These are phyloP conservation scores for Larimichthys crocea DNA, from an alignment of 2,113 vertebrate genomes.

Conservation along the genomic window DNA sequence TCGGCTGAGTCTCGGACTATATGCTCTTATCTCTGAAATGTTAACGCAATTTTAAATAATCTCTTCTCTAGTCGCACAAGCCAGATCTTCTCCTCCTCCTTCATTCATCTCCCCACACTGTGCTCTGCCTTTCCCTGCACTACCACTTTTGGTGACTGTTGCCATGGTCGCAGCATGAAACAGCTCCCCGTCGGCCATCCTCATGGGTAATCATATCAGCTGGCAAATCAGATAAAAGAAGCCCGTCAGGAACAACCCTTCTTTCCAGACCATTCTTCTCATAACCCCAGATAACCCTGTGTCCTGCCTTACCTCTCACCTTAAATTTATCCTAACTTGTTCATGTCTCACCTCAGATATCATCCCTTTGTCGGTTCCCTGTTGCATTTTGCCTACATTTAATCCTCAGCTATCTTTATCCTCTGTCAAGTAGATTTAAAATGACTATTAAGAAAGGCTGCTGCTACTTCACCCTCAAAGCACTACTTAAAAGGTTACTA, in stretches of 20 bases:
- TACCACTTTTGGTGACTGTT: slow-evolving; percentile 70
- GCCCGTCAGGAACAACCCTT: slow-evolving; percentile 38
- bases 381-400: slow-evolving; percentile 2
- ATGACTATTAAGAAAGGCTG: neutral
- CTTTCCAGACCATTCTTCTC: slow-evolving; percentile 17
- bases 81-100: slow-evolving; percentile 10
- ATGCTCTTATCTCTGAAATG: slow-evolving; percentile 36
- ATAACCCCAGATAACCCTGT: slow-evolving; percentile 33
- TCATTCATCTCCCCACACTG: slow-evolving; percentile 11
- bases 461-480: neutral
- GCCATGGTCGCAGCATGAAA: slow-evolving; percentile 76
- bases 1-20: neutral
- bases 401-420: neutral
- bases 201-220: slow-evolving; percentile 66
- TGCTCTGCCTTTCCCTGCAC: slow-evolving; percentile 22
- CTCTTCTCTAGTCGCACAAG: slow-evolving; percentile 24
- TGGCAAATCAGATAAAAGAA: slow-evolving; percentile 65
- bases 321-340: neutral
- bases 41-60: slow-evolving; percentile 49
- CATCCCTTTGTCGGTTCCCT: neutral
- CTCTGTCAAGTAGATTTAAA: neutral
- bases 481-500: neutral
- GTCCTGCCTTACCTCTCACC: slow-evolving; percentile 4
- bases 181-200: slow-evolving; percentile 62
- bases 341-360: slow-evolving; percentile 13